These are phyloP conservation scores for Lapara coniferarum DNA, from an alignment of 2,888 invertebrate genomes.

Conservation along the genomic window DNA sequence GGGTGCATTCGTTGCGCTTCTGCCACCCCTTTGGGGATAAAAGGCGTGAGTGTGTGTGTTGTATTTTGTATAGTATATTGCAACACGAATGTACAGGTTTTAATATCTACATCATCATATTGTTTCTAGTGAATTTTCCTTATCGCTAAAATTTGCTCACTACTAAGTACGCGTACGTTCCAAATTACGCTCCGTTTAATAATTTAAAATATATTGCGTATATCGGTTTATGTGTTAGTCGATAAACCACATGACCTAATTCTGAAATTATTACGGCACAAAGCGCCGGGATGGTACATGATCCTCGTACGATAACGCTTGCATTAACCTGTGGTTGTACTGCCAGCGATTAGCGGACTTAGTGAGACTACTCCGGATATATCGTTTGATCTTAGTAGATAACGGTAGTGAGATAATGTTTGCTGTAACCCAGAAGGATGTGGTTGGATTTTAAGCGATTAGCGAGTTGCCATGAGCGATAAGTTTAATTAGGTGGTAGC, in stretches of 20 bases:
- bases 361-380: no score
- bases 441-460: not conserved
- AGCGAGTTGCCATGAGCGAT: not conserved
- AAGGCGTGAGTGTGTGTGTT: no score
- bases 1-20: no score
- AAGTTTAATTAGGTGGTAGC: not conserved
- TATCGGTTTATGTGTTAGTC: constrained; percentile 26
- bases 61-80: no score
- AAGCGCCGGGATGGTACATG: constrained; percentile 13
- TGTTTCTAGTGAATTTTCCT: no score
- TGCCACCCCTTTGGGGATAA: no score
- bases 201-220: not conserved
- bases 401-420: not conserved
- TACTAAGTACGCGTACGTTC: not conserved
- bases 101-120: no score
- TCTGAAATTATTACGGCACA: constrained; percentile 35
- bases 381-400: not conserved
- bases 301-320: constrained; percentile 17
- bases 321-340: constrained; percentile 2
- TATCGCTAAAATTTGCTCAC: no score
- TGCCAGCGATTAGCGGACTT: constrained; percentile 3
- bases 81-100: no score
- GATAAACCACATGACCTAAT: constrained; percentile 43
- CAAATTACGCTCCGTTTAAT: not conserved
- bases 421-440: not conserved